Evolutionary conservation across 2,113 vertebrate genomes (phyloP).

Genomic region (Tachysurus vachellii): DNA sequence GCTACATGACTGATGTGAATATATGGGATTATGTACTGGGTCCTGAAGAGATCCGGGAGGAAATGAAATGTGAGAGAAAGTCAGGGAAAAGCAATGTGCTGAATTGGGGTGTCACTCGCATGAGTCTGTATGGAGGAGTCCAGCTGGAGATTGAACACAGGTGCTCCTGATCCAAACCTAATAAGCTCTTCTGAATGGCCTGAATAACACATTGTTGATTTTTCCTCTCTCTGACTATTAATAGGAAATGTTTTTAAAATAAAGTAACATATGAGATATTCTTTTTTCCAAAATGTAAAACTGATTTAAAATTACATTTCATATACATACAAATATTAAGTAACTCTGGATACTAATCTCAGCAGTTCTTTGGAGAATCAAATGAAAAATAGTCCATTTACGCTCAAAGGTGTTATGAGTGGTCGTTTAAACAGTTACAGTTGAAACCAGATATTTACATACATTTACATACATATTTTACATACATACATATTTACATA

Average conservation of each 20-base stretch:
- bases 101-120: slow-evolving; percentile 75
- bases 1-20: slow-evolving; percentile 73
- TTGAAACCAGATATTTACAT: too few species aligned
- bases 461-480: too few species aligned
- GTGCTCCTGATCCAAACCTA: slow-evolving; percentile 65
- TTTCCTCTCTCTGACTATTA: not conserved
- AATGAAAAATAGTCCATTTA: not conserved
- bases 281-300: not conserved
- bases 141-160: slow-evolving; percentile 73
- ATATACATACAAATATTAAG: not conserved
- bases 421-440: not conserved
- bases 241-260: not conserved
- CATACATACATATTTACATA: too few species aligned
- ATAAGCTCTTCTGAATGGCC: not conserved
- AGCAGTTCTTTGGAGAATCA: not conserved
- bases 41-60: slow-evolving; percentile 65
- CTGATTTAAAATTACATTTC: not conserved
- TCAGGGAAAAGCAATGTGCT: slow-evolving; percentile 70
- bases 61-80: slow-evolving; percentile 67
- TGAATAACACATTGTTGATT: not conserved
- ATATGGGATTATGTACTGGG: slow-evolving; percentile 78
- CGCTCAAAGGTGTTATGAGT: not conserved
- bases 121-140: slow-evolving; percentile 77
- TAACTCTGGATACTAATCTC: not conserved
- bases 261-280: not conserved